Evolutionary conservation across 2,113 vertebrate genomes (phyloP), one percentile per base, ranked within the genome.

Genomic region (Cavia aperea): DNA sequence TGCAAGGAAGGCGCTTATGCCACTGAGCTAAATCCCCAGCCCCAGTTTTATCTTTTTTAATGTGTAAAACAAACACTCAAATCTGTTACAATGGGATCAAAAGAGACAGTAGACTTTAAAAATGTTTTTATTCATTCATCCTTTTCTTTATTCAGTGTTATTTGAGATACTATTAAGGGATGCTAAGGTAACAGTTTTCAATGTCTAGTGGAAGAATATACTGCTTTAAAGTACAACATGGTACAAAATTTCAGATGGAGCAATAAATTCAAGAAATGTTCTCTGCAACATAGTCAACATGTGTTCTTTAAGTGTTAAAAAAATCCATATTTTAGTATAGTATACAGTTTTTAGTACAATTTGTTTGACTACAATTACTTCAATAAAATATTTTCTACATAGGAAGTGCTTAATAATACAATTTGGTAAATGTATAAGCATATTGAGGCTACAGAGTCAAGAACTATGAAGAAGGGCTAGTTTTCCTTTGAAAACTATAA

Each of bases 401-500:
- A 51, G 77, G n/a, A 60, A 36, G 3, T 26, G 36, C 66, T 68
- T 51, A 49, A 68, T 70, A 85, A 62, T 43, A 36, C 19, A 66
- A 18, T 26, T 29, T n/a, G 26, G 2, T 66, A 58, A 86, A 43
- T 88, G 7, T 19, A 63, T 6, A 43, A 6, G 7, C 7, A 1
- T 62, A 46, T 23, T 56, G 23, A 4, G 39, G 10, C 56, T 60
- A n/a, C 36, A 70, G 26, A 78, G 12, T 54, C 51, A 54, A 78
- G 19, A 83, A 29, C 4, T 46, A 18, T 29, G 2, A 31, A 18
- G 10, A 70, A 51, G 36, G 79, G 26, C 33, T 43, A 5, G 13
- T 8, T 94, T 93, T 51, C 6, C n/a, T 94, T 88, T 91, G n/a
- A 12, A 73, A 94, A 90, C 36, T 49, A 3, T 75, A 63, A 86